phyloP scores from a whole-genome alignment of 2,888 invertebrate genomes.

The Megamerina dolium region DNA sequence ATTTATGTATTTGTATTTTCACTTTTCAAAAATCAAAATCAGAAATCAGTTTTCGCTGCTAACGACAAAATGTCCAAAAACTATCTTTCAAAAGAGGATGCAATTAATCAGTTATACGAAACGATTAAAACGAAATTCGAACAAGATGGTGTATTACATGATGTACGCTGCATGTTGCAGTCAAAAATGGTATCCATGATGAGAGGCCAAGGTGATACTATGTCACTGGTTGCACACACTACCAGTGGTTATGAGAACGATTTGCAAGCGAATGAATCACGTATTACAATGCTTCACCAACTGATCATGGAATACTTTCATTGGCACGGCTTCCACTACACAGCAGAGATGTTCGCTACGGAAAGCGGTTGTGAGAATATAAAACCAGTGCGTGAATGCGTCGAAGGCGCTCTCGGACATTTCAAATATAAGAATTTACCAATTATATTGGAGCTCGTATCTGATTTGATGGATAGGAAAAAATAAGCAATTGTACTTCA shows the following conservation, averaged over 20 bases:
- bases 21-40: constrained; percentile 12
- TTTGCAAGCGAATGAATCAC: constrained; percentile 7
- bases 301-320: constrained; percentile 43
- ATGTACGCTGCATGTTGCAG: constrained; percentile 36
- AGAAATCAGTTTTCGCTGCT: too few species aligned
- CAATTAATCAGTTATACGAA: constrained; percentile 25
- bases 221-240: constrained; percentile 9
- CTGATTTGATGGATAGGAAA: constrained; percentile 19
- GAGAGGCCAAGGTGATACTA: constrained; percentile 22
- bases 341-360: constrained; percentile 40
- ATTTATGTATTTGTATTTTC: too few species aligned
- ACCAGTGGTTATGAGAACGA: background rate
- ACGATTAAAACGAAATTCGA: constrained; percentile 32
- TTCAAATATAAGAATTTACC: constrained; percentile 32
- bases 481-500: too few species aligned
- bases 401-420: constrained; percentile 27
- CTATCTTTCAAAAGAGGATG: constrained; percentile 21
- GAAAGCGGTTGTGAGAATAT: constrained; percentile 32
- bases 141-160: constrained; percentile 30
- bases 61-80: constrained; percentile 20
- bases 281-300: constrained; percentile 35
- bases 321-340: constrained; percentile 44
- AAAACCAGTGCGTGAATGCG: constrained; percentile 24
- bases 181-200: constrained; percentile 34
- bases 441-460: constrained; percentile 34